phyloP scores from a whole-genome alignment of 2,797 vertebrate genomes.

The Oceanodroma leucorhoa region DNA sequence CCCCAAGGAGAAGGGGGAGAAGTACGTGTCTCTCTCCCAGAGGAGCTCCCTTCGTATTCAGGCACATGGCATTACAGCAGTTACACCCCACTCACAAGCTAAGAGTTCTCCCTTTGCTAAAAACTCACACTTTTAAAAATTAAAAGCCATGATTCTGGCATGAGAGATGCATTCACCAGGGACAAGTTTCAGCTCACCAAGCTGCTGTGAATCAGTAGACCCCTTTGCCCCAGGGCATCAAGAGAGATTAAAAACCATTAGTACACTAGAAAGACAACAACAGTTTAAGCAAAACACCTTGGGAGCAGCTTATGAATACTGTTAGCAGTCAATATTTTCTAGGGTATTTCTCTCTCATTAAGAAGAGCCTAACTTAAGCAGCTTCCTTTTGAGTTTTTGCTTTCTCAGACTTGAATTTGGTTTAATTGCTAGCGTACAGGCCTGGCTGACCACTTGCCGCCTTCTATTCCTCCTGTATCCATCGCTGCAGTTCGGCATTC shows the following conservation, averaged over 20 bases:
- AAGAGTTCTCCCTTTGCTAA: conserved; percentile 33
- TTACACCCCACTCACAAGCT: neutral
- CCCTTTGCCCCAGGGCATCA: conserved; percentile 44
- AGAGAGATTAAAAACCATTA: conserved; percentile 65
- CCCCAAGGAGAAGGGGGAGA: neutral
- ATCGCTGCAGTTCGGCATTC: neutral
- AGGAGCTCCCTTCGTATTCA: neutral
- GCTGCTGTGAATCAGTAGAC: conserved; percentile 47
- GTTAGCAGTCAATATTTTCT: conserved; percentile 57
- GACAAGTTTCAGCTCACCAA: conserved; percentile 47
- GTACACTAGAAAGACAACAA: conserved; percentile 51
- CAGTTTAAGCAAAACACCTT: conserved; percentile 61
- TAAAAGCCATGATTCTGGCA: conserved; percentile 46
- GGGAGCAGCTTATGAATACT: conserved; percentile 63
- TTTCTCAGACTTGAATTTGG: conserved; percentile 10
- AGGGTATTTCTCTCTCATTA: conserved; percentile 51
- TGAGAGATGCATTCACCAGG: conserved; percentile 25
- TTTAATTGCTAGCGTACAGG: neutral
- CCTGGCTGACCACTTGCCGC: neutral
- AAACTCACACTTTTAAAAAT: conserved; percentile 64
- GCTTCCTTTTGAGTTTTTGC: conserved; percentile 40
- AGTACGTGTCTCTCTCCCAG: neutral
- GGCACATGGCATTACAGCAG: neutral
- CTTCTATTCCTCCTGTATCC: neutral
- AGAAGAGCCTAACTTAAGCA: conserved; percentile 46